Conservation (phyloP, 1,140 invertebrate genomes). For the Philaenus spumarius region DNA sequence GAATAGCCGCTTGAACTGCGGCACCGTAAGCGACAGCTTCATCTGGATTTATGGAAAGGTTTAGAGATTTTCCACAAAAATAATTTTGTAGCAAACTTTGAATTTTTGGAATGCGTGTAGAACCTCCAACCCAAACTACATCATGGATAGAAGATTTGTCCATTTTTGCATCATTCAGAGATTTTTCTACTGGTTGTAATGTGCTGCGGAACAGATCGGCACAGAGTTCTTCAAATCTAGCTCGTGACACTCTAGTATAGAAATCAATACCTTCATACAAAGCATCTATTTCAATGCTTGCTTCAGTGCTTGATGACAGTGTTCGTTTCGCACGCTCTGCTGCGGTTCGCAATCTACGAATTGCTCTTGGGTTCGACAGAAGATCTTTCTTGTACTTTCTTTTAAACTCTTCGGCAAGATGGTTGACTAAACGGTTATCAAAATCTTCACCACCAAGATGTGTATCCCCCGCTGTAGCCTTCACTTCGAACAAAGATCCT, state of each 20-base stretch:
- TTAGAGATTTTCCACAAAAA: constrained; percentile 53
- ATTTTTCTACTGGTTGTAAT: constrained; percentile 55
- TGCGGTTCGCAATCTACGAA: constrained; percentile 56
- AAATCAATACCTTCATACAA: constrained; percentile 51
- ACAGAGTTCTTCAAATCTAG: constrained; percentile 56
- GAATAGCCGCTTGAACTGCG: constrained; percentile 56
- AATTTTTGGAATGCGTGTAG: constrained; percentile 62
- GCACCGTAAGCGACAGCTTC: constrained; percentile 60
- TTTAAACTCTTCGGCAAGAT: constrained; percentile 52
- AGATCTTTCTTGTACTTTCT: constrained; percentile 46
- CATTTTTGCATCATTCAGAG: constrained; percentile 64
- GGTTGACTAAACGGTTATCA: constrained; percentile 70
- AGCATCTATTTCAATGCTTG: constrained; percentile 49
- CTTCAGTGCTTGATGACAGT: constrained; percentile 50
- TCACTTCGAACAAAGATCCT: constrained; percentile 72
- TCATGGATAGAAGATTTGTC: constrained; percentile 66
- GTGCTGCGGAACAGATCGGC: constrained; percentile 52
- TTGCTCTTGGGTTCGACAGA: constrained; percentile 41
- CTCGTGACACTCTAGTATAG: constrained; percentile 51
- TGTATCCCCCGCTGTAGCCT: constrained; percentile 69
- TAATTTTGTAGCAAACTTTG: constrained; percentile 51
- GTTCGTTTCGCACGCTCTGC: constrained; percentile 55
- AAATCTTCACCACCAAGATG: constrained; percentile 76
- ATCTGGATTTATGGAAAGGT: constrained; percentile 61
- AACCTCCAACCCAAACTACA: constrained; percentile 76